Base-by-base conservation (phyloP, 2,888 invertebrate genomes). In the Eurois occulta region DNA sequence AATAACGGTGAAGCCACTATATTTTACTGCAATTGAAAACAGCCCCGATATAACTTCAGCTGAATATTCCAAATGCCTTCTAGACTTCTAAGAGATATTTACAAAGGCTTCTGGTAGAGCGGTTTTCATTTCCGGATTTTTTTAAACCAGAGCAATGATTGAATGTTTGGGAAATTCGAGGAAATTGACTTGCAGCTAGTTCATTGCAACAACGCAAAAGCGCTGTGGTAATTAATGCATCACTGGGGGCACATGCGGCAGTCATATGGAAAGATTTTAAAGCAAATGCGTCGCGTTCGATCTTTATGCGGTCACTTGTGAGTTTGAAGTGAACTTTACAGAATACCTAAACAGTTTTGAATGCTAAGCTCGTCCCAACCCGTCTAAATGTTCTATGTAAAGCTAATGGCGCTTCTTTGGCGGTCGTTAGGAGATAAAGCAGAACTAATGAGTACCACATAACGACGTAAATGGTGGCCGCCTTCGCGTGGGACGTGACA, bases 401-500 rank as follows among this genome's bases (percentile, higher is more conserved):
- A 64, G 66, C 64, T 76, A 85, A 72, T 74, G 55, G 52, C 75
- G 78, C 80, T 74, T 76, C 67, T 83, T 87, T 79, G 78, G 78
- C 73, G 66, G 75, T 80, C 64, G 52, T 77, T 81, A 80, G 38
- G 76, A 77, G 78, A 72, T 78, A 80, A 83, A 81, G 73, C 65
- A 68, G 71, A 67, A 43, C 64, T 83, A 84, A 87, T 82, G 81
- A 75, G 76, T 62, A 86, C 48, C 38, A 64, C 62, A 82, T 89
- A 89, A 88, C 88, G 80, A 87, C 77, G 88, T 82, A 89, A 89
- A 88, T 80, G 84, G 78, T 80, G 80, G 72, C 78, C 46, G 86
- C 88, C 89, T 91, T 75, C 82, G 88, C 90, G 91, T 92, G 91
- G 87, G 92, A 92, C 91, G 86, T 87, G 90, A 87, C 92, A 90